Evolutionary conservation across 1,140 invertebrate genomes (phyloP).

Genomic region (Oreohelix idahoensis): DNA sequence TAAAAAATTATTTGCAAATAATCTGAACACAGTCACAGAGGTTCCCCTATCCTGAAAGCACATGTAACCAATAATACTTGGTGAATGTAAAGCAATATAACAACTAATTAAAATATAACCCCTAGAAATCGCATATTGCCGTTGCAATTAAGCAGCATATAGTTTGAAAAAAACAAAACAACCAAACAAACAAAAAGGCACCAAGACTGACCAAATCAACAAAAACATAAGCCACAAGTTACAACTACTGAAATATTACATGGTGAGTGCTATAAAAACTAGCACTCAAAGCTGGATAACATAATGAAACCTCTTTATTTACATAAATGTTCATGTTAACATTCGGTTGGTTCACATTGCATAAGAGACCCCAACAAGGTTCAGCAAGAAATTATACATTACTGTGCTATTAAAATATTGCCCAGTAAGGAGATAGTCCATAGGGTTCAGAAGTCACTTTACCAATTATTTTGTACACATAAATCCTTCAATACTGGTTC

Average conservation of each 20-base stretch:
- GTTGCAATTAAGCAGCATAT: background rate
- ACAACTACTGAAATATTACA: slow-evolving; percentile 7
- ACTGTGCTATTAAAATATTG: background rate
- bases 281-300: background rate
- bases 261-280: background rate
- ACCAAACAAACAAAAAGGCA: slow-evolving; percentile 1
- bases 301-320: background rate
- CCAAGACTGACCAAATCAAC: slow-evolving; percentile 11
- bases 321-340: background rate
- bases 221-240: slow-evolving; percentile 9
- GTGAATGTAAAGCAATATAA: background rate
- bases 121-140: background rate
- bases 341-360: background rate
- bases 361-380: background rate
- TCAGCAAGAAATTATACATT: background rate
- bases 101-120: background rate
- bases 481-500: background rate
- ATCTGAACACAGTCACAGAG: background rate
- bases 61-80: slow-evolving; percentile 1
- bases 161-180: background rate
- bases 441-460: background rate
- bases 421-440: background rate
- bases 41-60: background rate
- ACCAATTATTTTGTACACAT: background rate
- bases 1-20: background rate